Percentiles rank a stretch among this genome's conserved stretches.
These are phyloP conservation scores for Melanogrammus aeglefinus DNA, from an alignment of 2,797 vertebrate genomes.

Conservation along the genomic window DNA sequence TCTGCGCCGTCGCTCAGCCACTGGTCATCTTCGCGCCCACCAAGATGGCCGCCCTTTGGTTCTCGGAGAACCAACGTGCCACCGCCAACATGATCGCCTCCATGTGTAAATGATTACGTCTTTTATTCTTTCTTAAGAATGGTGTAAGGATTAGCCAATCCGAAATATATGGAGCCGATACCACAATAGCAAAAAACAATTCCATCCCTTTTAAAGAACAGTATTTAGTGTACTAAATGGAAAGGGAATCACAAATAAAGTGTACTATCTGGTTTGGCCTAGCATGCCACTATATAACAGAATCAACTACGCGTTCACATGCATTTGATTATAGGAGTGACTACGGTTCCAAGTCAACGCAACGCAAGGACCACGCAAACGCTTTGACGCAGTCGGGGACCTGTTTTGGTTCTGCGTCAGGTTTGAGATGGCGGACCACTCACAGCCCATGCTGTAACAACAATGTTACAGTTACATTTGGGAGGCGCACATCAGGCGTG, in stretches of 20 bases:
- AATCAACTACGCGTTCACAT: neutral
- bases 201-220: neutral
- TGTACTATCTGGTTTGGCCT: neutral
- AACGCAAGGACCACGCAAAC: no score
- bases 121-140: neutral
- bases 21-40: conserved; percentile 90
- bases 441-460: no score
- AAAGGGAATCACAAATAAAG: neutral
- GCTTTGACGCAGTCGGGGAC: no score
- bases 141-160: neutral
- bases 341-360: no score
- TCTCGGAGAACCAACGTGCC: conserved; percentile 88
- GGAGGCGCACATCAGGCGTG: no score
- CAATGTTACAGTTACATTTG: no score
- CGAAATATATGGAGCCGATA: neutral
- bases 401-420: no score
- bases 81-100: conserved; percentile 92
- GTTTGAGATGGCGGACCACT: no score
- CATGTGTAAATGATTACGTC: conserved; percentile 81
- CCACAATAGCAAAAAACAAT: neutral
- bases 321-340: neutral
- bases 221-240: neutral
- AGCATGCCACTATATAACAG: neutral
- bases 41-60: conserved; percentile 93
- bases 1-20: conserved; percentile 87